Evolutionary conservation across 2,113 vertebrate genomes (phyloP), one percentile per base, ranked within the genome.

Genomic region (Microtus pennsylvanicus): DNA sequence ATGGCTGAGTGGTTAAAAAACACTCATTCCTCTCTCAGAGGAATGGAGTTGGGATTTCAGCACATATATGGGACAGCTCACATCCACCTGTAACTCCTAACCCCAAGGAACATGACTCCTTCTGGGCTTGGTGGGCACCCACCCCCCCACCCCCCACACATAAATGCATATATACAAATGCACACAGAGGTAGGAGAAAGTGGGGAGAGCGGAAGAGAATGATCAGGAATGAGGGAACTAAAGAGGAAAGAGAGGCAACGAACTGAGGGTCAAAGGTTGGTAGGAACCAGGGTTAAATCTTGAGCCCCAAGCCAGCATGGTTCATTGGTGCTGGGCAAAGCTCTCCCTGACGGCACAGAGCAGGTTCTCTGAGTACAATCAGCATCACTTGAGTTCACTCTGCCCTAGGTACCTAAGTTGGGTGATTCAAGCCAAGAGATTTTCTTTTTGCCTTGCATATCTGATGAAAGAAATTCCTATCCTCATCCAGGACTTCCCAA

Each of bases 271-370:
- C 26, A 75, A 50, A 78, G 8, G 22, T 5, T n/a, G n/a, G 13
- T 21, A 90, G 61, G 19, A 50, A 22, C 0, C 9, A 35, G 85
- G 4, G 75, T 77, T 21, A 61, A 7, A 21, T 47, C n/a, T 55
- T 24, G 74, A 85, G 9, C 35, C 58, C 65, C 33, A 72, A 8
- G 14, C 55, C 13, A 1, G 0, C 4, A 0, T 0, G 2, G 7
- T 3, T 21, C 6, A 0, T 5, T 17, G 22, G 22, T 9, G 21
- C 30, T 7, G 42, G 30, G 28, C 83, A 69, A 21, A 69, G 30
- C 63, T 69, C 63, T 45, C 35, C 10, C 17, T 17, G 6, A 21
- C 4, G 1, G 42, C 9, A 6, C 55, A 63, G 42, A n/a, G 28
- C 0, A 19, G 74, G 70, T 1, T 77, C 78, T 87, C 42, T 0